A percentile compares a stretch with the other conserved stretches of the same genome.
Conservation (phyloP, 2,888 invertebrate species). For the Notodonta dromedarius region DNA sequence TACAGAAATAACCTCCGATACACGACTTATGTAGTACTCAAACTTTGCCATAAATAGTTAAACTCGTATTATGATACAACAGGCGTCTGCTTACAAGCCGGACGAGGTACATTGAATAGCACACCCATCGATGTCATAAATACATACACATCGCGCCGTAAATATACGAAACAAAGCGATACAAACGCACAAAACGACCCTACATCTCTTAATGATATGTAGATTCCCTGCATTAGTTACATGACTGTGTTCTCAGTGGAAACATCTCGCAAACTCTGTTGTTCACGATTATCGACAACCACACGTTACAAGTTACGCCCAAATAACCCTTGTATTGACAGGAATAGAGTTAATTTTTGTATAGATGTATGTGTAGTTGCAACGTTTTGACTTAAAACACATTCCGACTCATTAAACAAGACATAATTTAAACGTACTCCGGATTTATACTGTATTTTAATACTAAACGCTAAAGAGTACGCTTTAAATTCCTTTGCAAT, state of each 20-base stretch:
- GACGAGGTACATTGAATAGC: slow-evolving; percentile 58
- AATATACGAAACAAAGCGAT: slow-evolving; percentile 81
- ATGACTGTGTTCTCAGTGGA: slow-evolving; percentile 81
- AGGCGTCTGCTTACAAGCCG: slow-evolving; percentile 72
- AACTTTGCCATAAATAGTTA: slow-evolving; percentile 29
- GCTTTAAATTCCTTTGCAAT: slow-evolving; percentile 45
- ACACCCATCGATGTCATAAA: slow-evolving; percentile 74
- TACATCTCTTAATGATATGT: slow-evolving; percentile 84
- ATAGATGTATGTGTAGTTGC: slow-evolving; percentile 23
- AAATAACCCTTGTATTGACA: slow-evolving; percentile 27
- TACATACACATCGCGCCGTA: slow-evolving; percentile 72
- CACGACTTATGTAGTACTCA: neutral
- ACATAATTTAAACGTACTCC: slow-evolving; percentile 77
- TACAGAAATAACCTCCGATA: neutral
- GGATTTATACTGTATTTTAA: slow-evolving; percentile 48
- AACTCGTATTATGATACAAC: slow-evolving; percentile 58
- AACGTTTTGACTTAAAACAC: slow-evolving; percentile 35
- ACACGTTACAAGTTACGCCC: slow-evolving; percentile 30
- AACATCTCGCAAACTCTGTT: slow-evolving; percentile 74
- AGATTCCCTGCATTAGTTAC: slow-evolving; percentile 83
- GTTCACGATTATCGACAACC: slow-evolving; percentile 31
- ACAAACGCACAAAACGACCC: slow-evolving; percentile 79
- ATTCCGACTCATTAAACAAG: slow-evolving; percentile 82
- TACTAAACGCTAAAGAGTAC: slow-evolving; percentile 43
- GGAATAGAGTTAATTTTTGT: slow-evolving; percentile 26